These are phyloP conservation scores for Rhabdornis inornatus DNA, from an alignment of 2,113 vertebrate species.

Conservation along the genomic window DNA sequence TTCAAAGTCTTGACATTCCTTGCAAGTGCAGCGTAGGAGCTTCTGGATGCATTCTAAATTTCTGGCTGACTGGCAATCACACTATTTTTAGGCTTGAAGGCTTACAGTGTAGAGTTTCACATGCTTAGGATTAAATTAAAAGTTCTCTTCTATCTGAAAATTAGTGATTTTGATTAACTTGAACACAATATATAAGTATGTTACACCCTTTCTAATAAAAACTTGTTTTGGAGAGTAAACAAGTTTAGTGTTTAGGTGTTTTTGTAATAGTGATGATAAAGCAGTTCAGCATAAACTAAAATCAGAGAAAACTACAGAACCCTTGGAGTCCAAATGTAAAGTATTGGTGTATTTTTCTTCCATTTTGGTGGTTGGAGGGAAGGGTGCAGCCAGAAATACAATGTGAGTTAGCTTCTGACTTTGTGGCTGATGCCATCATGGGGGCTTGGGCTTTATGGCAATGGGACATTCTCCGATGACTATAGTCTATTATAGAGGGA, in stretches of 20 bases:
- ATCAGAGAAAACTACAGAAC: not conserved
- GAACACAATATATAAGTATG: not conserved
- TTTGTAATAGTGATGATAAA: not conserved
- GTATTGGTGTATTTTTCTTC: not conserved
- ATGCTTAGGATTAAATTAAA: not conserved
- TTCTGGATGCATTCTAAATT: slow-evolving; percentile 18
- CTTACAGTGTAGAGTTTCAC: not conserved
- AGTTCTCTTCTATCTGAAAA: not conserved
- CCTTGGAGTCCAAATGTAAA: not conserved
- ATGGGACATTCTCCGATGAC: not conserved
- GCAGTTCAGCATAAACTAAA: not conserved
- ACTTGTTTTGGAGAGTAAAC: not conserved
- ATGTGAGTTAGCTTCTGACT: not conserved
- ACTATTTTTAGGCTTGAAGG: slow-evolving; percentile 20
- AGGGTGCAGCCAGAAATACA: not conserved
- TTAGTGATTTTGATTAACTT: not conserved
- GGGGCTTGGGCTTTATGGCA: not conserved
- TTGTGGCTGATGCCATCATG: not conserved
- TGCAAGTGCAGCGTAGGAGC: slow-evolving; percentile 42
- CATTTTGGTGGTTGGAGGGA: not conserved
- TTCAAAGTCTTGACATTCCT: slow-evolving; percentile 57
- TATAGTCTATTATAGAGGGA: not conserved
- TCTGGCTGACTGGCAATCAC: slow-evolving; percentile 5
- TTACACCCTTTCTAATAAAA: not conserved
- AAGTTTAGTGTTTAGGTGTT: not conserved